Conservation (phyloP, 2,113 vertebrate species). For the Rhinopithecus roxellana region DNA sequence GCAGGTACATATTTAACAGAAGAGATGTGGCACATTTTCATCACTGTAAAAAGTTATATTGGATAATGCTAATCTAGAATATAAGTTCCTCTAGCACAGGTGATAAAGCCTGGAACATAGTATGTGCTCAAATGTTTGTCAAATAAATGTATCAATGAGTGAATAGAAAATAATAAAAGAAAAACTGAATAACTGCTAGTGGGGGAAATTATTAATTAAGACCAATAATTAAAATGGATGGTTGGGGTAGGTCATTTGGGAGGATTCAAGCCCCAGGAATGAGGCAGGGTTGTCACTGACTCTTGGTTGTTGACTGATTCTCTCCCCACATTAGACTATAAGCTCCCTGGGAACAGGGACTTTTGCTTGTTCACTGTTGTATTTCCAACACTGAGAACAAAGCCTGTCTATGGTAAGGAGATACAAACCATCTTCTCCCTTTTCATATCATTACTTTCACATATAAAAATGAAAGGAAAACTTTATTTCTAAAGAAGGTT, state of each 20-base stretch:
- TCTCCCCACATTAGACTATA: neutral
- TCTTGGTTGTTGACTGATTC: neutral
- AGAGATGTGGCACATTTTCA: neutral
- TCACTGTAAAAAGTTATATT: neutral
- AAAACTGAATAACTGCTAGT: neutral
- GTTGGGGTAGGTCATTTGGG: neutral
- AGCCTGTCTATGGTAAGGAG: neutral
- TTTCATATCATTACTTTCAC: neutral
- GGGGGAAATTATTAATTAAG: neutral
- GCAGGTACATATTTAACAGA: neutral
- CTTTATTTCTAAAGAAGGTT: neutral
- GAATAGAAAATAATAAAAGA: neutral
- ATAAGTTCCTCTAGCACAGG: neutral
- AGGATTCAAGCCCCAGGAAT: neutral
- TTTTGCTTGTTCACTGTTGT: neutral
- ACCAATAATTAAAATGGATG: neutral
- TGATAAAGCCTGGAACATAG: neutral
- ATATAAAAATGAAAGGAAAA: neutral
- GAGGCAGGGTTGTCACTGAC: neutral
- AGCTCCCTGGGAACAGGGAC: rapidly evolving
- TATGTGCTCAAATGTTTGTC: neutral
- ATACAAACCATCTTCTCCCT: neutral
- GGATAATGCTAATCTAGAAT: neutral
- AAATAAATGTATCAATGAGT: neutral
- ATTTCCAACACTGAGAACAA: neutral